Conservation (phyloP, 2,113 vertebrate genomes). For the Colinus virginianus region DNA sequence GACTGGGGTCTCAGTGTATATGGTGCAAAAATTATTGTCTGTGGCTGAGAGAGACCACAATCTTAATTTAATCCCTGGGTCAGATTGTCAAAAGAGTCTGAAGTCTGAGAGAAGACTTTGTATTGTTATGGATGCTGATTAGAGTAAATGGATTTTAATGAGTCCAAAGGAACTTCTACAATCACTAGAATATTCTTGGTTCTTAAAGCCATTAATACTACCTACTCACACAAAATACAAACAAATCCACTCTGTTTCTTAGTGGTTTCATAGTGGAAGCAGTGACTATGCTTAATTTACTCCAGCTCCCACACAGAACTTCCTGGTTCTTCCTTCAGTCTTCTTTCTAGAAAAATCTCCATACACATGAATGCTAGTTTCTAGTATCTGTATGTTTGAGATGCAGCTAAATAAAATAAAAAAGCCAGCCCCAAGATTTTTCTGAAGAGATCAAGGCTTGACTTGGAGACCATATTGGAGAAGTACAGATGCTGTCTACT, state of each 20-base stretch:
- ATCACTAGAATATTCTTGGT: not conserved
- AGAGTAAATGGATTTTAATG: not conserved
- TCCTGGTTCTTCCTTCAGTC: not conserved
- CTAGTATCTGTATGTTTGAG: not conserved
- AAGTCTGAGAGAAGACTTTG: not conserved
- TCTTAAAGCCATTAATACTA: not conserved
- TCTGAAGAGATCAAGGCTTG: not conserved
- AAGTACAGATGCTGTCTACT: not conserved
- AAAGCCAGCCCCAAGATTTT: not conserved
- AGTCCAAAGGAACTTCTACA: not conserved
- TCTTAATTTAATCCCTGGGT: not conserved
- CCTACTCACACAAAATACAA: not conserved
- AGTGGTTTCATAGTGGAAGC: not conserved
- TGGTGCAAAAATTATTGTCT: not conserved
- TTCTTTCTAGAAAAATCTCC: not conserved
- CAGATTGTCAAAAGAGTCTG: not conserved
- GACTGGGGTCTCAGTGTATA: not conserved
- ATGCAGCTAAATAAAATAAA: accelerated
- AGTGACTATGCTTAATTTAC: not conserved
- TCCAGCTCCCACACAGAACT: not conserved
- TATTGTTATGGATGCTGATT: not conserved
- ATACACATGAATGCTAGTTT: not conserved
- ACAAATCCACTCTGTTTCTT: not conserved
- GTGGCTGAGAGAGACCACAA: not conserved
- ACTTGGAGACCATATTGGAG: not conserved